These are phyloP conservation scores for Resseliella maxima DNA, from an alignment of 2,888 invertebrate genomes.

Conservation along the genomic window DNA sequence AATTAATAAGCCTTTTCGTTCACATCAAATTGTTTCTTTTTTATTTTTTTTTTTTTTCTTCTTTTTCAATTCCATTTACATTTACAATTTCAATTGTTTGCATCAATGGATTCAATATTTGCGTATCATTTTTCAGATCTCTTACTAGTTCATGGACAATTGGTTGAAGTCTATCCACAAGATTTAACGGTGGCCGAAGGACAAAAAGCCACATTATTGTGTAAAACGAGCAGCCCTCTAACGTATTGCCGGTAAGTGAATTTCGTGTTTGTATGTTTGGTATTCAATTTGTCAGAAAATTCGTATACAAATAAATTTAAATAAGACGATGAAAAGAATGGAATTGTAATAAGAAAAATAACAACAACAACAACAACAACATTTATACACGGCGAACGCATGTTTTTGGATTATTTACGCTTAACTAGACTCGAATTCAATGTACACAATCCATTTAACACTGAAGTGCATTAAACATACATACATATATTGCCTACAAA, in stretches of 20 bases:
- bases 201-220: slow-evolving; percentile 65
- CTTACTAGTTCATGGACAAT: slow-evolving; percentile 61
- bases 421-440: slow-evolving; percentile 17
- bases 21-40: not conserved
- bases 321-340: too few species aligned
- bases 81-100: slow-evolving; percentile 5
- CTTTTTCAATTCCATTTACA: not conserved
- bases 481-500: too few species aligned
- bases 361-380: not conserved
- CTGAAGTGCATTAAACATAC: not conserved
- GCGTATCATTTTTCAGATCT: slow-evolving; percentile 54
- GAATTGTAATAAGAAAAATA: too few species aligned
- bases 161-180: slow-evolving; percentile 64
- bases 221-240: slow-evolving; percentile 64
- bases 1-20: slow-evolving; percentile 12
- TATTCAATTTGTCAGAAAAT: not conserved
- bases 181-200: slow-evolving; percentile 65
- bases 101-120: slow-evolving; percentile 7
- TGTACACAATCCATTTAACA: slow-evolving; percentile 39
- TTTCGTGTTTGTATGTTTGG: too few species aligned
- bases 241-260: slow-evolving; percentile 63
- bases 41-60: not conserved
- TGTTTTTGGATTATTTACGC: slow-evolving; percentile 37
- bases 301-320: not conserved
- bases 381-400: not conserved